Evolutionary conservation across 2,113 vertebrate genomes (phyloP).

Genomic region (Gallinago paraguaiae): DNA sequence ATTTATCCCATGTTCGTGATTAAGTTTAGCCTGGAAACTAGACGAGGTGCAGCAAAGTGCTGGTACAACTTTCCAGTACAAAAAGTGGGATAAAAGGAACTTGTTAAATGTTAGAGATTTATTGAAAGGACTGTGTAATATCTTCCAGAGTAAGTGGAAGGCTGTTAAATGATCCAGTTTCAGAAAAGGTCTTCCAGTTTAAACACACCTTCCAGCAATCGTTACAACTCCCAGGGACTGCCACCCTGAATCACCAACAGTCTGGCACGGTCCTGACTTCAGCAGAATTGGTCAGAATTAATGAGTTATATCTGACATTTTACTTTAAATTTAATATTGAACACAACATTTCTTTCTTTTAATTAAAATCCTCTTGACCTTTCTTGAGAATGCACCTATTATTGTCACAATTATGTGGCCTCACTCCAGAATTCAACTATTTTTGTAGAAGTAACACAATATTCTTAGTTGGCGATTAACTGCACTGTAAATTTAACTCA

Average conservation of each 20-base stretch:
- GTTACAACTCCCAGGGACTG: rapidly evolving
- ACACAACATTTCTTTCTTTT: background rate
- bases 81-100: background rate
- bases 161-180: background rate
- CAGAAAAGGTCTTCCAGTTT: background rate
- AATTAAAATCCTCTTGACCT: background rate
- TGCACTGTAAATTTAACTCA: background rate
- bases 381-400: background rate
- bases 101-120: background rate
- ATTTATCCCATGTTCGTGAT: background rate
- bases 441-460: background rate
- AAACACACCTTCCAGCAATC: background rate
- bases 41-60: background rate
- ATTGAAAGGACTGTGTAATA: background rate
- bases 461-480: background rate
- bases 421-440: background rate
- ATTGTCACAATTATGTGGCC: background rate
- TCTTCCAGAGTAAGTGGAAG: background rate
- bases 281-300: background rate
- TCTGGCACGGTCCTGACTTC: background rate
- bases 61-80: background rate
- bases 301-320: background rate
- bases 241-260: background rate
- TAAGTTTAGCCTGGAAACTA: background rate
- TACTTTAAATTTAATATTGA: background rate